Conservation (phyloP, 2,888 invertebrate genomes). For the Piscicola geometra region DNA sequence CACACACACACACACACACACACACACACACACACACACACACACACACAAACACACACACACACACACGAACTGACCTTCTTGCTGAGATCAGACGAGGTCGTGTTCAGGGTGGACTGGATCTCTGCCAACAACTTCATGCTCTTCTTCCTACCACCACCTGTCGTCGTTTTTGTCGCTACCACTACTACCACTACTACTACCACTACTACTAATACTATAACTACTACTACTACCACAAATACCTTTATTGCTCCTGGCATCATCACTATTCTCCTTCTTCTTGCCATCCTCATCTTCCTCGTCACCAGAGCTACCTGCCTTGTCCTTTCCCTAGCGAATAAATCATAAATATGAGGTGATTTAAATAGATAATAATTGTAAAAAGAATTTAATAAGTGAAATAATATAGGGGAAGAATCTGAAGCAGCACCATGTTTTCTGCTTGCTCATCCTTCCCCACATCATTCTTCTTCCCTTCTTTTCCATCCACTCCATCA, state of each 20-base stretch:
- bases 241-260: not conserved
- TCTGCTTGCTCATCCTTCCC: not conserved
- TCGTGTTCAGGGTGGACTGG: conserved; percentile 6
- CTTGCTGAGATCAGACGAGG: not conserved
- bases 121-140: conserved; percentile 29
- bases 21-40: no score
- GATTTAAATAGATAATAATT: no score
- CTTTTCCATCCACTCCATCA: not conserved
- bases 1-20: no score
- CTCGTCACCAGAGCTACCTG: not conserved
- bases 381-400: no score
- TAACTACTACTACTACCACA: no score
- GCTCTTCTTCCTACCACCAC: conserved; percentile 10
- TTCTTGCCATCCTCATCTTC: conserved; percentile 1
- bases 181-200: no score
- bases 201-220: no score
- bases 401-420: not conserved
- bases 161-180: not conserved
- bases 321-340: no score
- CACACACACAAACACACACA: no score
- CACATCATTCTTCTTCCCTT: not conserved
- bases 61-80: no score
- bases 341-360: no score
- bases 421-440: not conserved
- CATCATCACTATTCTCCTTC: not conserved